These are phyloP conservation scores for Peromyscus nudipes DNA, from an alignment of 2,797 vertebrate genomes.

Conservation along the genomic window DNA sequence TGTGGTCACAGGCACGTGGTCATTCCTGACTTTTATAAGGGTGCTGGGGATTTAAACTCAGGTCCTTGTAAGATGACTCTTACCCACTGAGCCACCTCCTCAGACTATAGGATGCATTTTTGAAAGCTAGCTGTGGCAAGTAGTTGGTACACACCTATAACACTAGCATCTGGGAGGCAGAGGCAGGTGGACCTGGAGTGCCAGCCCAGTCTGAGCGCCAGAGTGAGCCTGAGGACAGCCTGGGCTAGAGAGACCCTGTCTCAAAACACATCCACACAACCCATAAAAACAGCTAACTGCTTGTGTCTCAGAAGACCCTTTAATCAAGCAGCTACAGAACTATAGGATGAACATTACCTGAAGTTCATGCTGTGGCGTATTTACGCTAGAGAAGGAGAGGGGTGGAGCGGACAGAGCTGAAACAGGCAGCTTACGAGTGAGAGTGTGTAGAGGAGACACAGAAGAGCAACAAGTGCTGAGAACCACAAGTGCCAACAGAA, in stretches of 20 bases:
- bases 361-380: not conserved
- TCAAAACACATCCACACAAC: not conserved
- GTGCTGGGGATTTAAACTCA: not conserved
- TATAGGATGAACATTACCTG: not conserved
- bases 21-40: not conserved
- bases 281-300: not conserved
- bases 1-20: not conserved
- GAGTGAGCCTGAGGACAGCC: not conserved
- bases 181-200: not conserved
- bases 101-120: not conserved
- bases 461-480: not conserved
- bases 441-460: too few relatives aligned
- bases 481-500: not conserved
- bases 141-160: not conserved
- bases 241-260: not conserved
- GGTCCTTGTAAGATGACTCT: not conserved
- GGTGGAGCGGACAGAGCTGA: not conserved
- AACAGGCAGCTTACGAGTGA: slow-evolving; percentile 36
- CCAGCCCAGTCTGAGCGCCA: not conserved
- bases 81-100: not conserved
- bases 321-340: not conserved
- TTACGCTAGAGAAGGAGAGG: not conserved
- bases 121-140: not conserved
- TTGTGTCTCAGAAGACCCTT: not conserved
- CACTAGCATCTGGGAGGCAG: not conserved